phyloP scores from a whole-genome alignment of 2,113 vertebrate species.

The Diphyllodes magnificus region DNA sequence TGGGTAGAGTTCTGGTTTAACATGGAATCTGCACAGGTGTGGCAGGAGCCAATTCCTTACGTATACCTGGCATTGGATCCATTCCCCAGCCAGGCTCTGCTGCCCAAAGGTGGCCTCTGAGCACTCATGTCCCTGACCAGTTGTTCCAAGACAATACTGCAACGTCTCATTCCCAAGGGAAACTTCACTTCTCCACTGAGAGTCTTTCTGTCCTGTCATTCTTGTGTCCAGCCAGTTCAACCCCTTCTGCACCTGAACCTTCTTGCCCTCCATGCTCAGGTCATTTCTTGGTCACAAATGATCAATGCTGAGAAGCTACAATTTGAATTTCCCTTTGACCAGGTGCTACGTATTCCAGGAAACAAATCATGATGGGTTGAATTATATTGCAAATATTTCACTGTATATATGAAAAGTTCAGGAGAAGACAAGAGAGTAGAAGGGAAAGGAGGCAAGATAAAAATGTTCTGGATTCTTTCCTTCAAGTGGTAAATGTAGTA shows the following conservation, averaged over 20 bases:
- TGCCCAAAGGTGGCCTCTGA: not conserved
- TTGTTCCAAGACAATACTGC: not conserved
- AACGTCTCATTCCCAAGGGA: not conserved
- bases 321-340: not conserved
- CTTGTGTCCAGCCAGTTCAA: not conserved
- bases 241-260: rapidly evolving
- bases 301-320: not conserved
- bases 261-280: not conserved
- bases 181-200: not conserved
- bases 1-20: not conserved
- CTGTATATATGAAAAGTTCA: not conserved
- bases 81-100: not conserved
- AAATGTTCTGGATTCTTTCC: not conserved
- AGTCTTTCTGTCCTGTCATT: not conserved
- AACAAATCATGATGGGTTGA: not conserved
- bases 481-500: not conserved
- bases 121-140: rapidly evolving
- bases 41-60: rapidly evolving
- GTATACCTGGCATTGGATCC: rapidly evolving
- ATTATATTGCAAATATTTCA: not conserved
- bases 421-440: not conserved
- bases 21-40: too few species aligned
- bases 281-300: not conserved
- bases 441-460: not conserved
- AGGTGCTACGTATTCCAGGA: not conserved